Percentiles rank a stretch among this genome's conserved stretches.
phyloP scores from a whole-genome alignment of 2,797 vertebrate species.

The Cyclopterus lumpus region DNA sequence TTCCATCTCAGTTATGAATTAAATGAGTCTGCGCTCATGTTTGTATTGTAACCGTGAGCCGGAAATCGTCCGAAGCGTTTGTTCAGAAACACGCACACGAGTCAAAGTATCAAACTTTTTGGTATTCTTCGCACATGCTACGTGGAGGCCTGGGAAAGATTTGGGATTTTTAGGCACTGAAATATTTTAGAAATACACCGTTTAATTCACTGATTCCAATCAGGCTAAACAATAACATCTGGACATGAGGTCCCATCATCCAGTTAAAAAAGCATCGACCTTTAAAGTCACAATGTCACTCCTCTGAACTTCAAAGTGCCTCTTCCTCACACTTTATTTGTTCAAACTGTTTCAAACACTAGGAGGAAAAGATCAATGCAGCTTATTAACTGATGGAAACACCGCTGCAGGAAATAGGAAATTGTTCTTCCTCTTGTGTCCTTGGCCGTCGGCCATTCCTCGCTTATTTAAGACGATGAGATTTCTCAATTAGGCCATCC shows the following conservation, averaged over 20 bases:
- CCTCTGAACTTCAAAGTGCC: background rate
- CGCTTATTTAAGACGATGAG: slow-evolving; percentile 59
- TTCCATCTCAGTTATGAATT: slow-evolving; percentile 7
- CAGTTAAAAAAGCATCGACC: background rate
- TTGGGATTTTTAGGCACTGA: background rate
- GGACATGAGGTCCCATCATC: background rate
- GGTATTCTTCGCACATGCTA: background rate
- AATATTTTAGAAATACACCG: background rate
- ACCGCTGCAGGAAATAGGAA: slow-evolving; percentile 53
- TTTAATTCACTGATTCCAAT: background rate
- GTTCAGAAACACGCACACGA: background rate
- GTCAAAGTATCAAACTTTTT: too few relatives aligned
- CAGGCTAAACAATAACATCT: background rate
- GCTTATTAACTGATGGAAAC: slow-evolving; percentile 48
- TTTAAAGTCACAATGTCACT: background rate
- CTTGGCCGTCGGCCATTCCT: slow-evolving; percentile 58
- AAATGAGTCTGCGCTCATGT: slow-evolving; percentile 16
- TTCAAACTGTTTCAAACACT: slow-evolving; percentile 23
- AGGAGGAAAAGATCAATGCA: slow-evolving; percentile 49
- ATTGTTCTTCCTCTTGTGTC: slow-evolving; percentile 58
- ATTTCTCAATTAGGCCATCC: slow-evolving; percentile 67
- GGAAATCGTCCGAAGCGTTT: background rate
- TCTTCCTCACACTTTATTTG: slow-evolving; percentile 23
- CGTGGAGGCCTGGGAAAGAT: background rate
- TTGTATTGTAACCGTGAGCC: background rate